A percentile compares a stretch with the other conserved stretches of the same genome.
Conservation (phyloP, 2,888 invertebrate species). For the Agrochola circellaris region DNA sequence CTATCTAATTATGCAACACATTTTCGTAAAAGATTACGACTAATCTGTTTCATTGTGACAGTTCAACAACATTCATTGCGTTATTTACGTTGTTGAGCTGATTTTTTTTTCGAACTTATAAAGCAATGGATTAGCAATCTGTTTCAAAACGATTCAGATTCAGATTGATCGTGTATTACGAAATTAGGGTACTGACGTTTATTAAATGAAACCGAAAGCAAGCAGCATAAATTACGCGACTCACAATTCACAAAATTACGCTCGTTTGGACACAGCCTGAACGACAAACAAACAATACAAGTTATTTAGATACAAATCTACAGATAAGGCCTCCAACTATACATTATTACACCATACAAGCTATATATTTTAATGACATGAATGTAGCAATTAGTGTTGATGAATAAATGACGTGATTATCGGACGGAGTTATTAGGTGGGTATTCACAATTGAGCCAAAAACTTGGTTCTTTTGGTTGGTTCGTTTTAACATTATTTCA, state of each 20-base stretch:
- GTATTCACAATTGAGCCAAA: neutral
- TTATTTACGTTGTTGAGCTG: too few species aligned
- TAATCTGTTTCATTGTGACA: too few species aligned
- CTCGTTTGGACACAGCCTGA: neutral
- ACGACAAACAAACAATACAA: neutral
- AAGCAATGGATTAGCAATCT: too few species aligned
- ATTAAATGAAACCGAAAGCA: neutral
- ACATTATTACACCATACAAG: constrained; percentile 8
- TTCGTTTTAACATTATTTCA: neutral
- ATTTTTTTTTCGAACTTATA: too few species aligned
- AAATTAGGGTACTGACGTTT: too few species aligned
- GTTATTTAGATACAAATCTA: constrained; percentile 3
- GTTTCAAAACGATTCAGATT: too few species aligned
- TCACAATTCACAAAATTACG: neutral
- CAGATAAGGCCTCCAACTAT: constrained; percentile 9
- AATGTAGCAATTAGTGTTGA: neutral
- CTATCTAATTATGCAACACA: too few species aligned
- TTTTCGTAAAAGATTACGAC: too few species aligned
- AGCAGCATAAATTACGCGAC: neutral
- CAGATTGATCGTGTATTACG: too few species aligned
- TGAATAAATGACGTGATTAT: too few species aligned
- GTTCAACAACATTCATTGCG: too few species aligned
- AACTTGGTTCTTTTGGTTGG: neutral
- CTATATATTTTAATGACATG: constrained; percentile 1
- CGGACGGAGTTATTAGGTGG: neutral